phyloP scores from a whole-genome alignment of 2,113 vertebrate species.

The Muntiacus muntjak region DNA sequence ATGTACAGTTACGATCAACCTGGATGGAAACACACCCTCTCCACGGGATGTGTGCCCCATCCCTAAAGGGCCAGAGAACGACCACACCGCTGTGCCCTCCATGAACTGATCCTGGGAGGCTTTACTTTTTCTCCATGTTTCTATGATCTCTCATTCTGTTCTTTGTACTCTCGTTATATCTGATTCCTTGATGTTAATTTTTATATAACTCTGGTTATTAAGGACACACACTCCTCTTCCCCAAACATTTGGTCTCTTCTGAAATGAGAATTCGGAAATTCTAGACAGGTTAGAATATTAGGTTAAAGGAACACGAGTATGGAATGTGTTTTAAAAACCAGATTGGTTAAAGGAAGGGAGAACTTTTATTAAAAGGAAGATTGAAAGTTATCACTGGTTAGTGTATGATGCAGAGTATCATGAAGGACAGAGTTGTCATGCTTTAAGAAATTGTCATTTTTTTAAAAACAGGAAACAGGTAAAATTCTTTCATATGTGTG shows the following conservation, averaged over 20 bases:
- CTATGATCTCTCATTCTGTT: neutral
- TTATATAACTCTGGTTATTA: neutral
- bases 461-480: neutral
- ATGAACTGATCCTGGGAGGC: neutral
- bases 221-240: neutral
- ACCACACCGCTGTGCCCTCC: neutral
- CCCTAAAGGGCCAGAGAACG: neutral
- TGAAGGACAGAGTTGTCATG: neutral
- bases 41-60: neutral
- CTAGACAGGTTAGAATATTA: neutral
- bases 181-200: neutral
- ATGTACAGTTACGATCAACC: neutral
- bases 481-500: neutral
- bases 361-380: neutral
- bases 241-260: neutral
- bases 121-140: neutral
- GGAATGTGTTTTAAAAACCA: slow-evolving; percentile 8
- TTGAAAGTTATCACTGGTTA: neutral
- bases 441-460: neutral
- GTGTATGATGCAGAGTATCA: neutral
- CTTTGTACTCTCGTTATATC: neutral
- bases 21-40: neutral
- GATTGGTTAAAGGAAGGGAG: neutral
- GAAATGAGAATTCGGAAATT: neutral
- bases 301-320: neutral